Percentiles rank a stretch among this genome's conserved stretches.
phyloP scores from a whole-genome alignment of 2,888 invertebrate species.

The Dryobota labecula region DNA sequence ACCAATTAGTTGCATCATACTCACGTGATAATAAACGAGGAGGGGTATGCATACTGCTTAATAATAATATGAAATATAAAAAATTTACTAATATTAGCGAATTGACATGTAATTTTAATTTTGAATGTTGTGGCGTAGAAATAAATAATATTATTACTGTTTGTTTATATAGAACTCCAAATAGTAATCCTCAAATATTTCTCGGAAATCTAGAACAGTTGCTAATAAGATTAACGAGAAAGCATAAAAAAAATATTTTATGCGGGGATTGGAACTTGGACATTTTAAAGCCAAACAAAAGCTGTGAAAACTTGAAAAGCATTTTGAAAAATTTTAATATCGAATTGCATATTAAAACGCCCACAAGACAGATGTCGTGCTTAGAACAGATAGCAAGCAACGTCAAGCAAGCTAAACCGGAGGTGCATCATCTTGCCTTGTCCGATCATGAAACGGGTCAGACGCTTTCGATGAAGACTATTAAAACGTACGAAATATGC shows the following conservation, averaged over 20 bases:
- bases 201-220: neutral
- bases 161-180: neutral
- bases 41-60: neutral
- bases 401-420: neutral
- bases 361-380: constrained; percentile 1
- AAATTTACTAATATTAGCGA: neutral
- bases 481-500: neutral
- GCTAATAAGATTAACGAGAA: neutral
- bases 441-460: neutral
- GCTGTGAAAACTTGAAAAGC: neutral
- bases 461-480: neutral
- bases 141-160: neutral
- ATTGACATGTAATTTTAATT: neutral
- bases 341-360: neutral
- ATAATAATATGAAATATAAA: constrained; percentile 10
- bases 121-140: neutral
- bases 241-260: neutral
- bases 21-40: constrained; percentile 5
- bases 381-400: constrained; percentile 3
- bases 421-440: neutral
- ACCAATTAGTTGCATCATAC: neutral
- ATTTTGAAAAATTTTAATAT: neutral
- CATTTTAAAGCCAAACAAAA: neutral
- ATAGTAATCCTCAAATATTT: neutral
- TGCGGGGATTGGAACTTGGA: neutral